A percentile compares a stretch with the other conserved stretches of the same genome.
Evolutionary conservation across 30 jellyfish, hydroid and myxozoan genomes (phyloP).

Genomic region (Cassiopea xamachana): DNA sequence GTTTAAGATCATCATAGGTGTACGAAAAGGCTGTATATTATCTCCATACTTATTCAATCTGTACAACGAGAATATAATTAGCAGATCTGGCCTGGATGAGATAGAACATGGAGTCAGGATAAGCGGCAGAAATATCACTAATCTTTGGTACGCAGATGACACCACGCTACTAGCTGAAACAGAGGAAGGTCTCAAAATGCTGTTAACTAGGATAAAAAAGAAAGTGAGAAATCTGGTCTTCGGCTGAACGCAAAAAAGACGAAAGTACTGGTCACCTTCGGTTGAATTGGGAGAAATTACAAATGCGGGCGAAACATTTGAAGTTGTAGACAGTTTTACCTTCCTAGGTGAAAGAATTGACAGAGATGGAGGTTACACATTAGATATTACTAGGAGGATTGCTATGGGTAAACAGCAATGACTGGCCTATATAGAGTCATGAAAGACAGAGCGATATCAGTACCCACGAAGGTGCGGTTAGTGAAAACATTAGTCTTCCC

Average conservation of each 20-base stretch:
- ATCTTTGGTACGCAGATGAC: constrained; percentile 19
- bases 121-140: not conserved
- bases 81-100: no score
- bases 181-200: not conserved
- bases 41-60: constrained; percentile 10
- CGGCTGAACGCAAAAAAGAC: constrained; percentile 9
- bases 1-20: constrained; percentile 28
- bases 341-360: not conserved
- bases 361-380: not conserved
- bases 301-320: constrained; percentile 2
- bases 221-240: not conserved
- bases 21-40: constrained; percentile 2
- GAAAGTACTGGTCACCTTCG: constrained; percentile 5
- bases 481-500: not conserved
- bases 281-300: not conserved
- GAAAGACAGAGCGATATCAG: constrained; percentile 7
- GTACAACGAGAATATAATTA: no score
- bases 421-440: not conserved
- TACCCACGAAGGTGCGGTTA: constrained; percentile 8
- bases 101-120: no score
- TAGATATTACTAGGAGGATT: not conserved
- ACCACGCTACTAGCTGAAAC: constrained; percentile 15
- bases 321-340: not conserved
- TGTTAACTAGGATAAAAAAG: not conserved
- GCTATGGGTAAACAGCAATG: not conserved